Percentiles rank a stretch among this genome's conserved stretches.
Conservation (phyloP, 2,113 vertebrate species). For the Trematomus loennbergii region DNA sequence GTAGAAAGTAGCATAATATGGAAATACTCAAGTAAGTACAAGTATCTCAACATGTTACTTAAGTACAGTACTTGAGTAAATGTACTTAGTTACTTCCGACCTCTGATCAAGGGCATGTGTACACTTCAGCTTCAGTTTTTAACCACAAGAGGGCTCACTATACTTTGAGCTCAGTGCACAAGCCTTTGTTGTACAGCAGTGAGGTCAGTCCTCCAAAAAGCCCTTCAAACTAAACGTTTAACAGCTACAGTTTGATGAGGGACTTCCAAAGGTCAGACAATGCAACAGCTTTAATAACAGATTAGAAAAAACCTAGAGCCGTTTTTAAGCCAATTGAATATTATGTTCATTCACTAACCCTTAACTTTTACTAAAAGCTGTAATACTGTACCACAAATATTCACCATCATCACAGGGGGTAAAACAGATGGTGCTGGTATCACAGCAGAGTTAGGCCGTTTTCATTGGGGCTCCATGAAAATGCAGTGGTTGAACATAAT, state of each 20-base stretch:
- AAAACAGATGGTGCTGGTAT: conserved; percentile 12
- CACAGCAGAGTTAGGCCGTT: conserved; percentile 34
- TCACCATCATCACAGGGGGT: conserved; percentile 41
- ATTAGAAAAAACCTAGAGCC: neutral
- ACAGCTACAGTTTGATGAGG: neutral
- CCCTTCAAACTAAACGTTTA: conserved; percentile 46
- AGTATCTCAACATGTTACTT: too few species aligned
- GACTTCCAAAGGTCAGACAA: conserved; percentile 60
- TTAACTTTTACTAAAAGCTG: conserved; percentile 34
- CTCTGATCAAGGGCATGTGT: too few species aligned
- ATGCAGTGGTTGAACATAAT: conserved; percentile 14
- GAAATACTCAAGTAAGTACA: too few species aligned
- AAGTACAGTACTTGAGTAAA: too few species aligned
- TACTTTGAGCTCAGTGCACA: conserved; percentile 49
- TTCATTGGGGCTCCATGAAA: conserved; percentile 45
- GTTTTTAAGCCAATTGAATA: neutral
- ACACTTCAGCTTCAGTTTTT: neutral
- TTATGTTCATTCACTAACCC: conserved; percentile 16
- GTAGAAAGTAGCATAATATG: too few species aligned
- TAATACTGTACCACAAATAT: conserved; percentile 13
- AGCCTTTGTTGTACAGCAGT: conserved; percentile 43
- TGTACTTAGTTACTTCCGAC: too few species aligned
- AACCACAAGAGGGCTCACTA: conserved; percentile 37
- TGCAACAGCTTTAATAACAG: conserved; percentile 24
- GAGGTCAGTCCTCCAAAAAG: conserved; percentile 45